Percentiles rank a stretch among this genome's conserved stretches.
Conservation (phyloP, 2,888 invertebrate genomes). For the Ganaspis brasiliensis region DNA sequence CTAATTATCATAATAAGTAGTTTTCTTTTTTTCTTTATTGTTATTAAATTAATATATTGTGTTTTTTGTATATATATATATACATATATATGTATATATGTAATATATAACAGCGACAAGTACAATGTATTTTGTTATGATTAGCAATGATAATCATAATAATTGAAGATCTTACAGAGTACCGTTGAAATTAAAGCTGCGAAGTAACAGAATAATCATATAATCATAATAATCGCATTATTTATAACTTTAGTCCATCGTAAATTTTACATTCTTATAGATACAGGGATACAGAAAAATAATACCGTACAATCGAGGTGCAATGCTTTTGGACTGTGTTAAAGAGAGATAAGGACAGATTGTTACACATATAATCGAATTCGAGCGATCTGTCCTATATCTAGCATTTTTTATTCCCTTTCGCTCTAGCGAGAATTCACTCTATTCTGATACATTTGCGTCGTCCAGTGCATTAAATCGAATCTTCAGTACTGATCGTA, state of each 20-base stretch:
- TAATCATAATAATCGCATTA: conserved; percentile 66
- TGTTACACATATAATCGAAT: not conserved
- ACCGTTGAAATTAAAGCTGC: conserved; percentile 74
- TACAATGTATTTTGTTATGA: conserved; percentile 78
- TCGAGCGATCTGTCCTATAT: conserved; percentile 1
- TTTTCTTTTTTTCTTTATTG: conserved; percentile 77
- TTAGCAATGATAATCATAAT: conserved; percentile 77
- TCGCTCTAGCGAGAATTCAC: conserved; percentile 1
- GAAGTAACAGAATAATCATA: conserved; percentile 64
- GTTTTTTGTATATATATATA: conserved; percentile 69
- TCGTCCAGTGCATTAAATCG: conserved; percentile 7
- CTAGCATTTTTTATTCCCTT: not conserved
- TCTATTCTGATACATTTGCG: conserved; percentile 35
- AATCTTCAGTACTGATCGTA: conserved; percentile 5
- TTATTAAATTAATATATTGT: conserved; percentile 78
- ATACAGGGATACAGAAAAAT: conserved; percentile 80
- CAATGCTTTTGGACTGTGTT: conserved; percentile 67
- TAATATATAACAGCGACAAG: conserved; percentile 78
- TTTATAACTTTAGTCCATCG: conserved; percentile 69
- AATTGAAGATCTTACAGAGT: conserved; percentile 75
- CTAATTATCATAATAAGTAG: too few species aligned
- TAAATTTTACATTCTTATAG: conserved; percentile 69
- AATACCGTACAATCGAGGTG: conserved; percentile 77
- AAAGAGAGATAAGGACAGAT: conserved; percentile 13
- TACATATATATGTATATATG: conserved; percentile 72